Base-by-base conservation (phyloP, 1,140 invertebrate genomes). In the Euwallacea similis region DNA sequence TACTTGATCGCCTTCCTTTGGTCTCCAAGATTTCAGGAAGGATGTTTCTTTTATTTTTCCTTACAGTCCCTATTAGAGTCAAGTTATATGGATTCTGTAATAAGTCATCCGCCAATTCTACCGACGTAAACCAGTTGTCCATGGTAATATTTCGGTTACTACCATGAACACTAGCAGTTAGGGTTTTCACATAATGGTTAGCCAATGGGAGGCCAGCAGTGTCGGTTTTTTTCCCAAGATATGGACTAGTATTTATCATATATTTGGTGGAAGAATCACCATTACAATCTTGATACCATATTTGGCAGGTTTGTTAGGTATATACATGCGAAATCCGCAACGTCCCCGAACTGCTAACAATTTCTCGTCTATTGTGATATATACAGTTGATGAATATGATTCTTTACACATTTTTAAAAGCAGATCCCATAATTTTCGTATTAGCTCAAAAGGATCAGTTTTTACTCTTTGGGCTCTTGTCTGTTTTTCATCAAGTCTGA, bases 201-300 rank as follows among this genome's bases (percentile, higher is more conserved):
- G 44, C 7, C 7, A 47, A n/a, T n/a, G n/a, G 7, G 44, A 7
- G 7, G 7, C 11, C 44, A 7, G 11, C 7, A 11, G 44, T 7
- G 11, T 47, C 44, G 11, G 44, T 47, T 47, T 7, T 47, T 47
- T 7, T 11, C 44, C 44, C 7, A 47, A 7, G 44, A 55, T 55
- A 55, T 9, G 53, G 13, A 15, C 8, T 9, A 9, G 7, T 15
- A 55, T 55, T 55, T 8, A 55, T 9, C 53, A 55, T 55, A 55
- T 15, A 55, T 9, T 15, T 15, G 7, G 8, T 7, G 53, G 7
- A 55, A 10, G 8, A 7, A 10, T 55, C 53, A 55, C 8, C 53
- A 55, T 55, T 7, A 55, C 13, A 9, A 55, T 15, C 13, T 55
- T 55, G 8, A 55, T 55, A 9, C 53, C 53, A 55, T 55, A 55